Evolutionary conservation across 2,888 invertebrate genomes (phyloP).

Genomic region (Labia minor): DNA sequence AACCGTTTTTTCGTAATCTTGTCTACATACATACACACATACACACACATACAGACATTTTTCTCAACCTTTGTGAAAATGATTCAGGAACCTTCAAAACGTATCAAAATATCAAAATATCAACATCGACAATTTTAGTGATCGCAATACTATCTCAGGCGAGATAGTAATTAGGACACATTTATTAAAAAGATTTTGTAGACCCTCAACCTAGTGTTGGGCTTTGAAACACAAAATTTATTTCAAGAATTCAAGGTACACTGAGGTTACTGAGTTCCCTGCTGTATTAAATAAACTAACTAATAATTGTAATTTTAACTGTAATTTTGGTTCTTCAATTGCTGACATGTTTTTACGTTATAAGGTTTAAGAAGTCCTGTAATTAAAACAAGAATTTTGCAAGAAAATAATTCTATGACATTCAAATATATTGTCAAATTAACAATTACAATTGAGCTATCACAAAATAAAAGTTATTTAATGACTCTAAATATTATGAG

Average conservation of each 20-base stretch:
- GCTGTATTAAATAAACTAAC: not conserved
- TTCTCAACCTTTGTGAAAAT: too few relatives aligned
- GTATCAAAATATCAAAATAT: too few relatives aligned
- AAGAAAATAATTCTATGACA: too few relatives aligned
- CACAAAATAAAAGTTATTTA: not conserved
- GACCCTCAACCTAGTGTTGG: not conserved
- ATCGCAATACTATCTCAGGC: too few relatives aligned
- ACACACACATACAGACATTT: too few relatives aligned
- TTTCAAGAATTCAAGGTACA: too few relatives aligned
- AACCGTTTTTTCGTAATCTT: too few relatives aligned
- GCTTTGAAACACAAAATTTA: not conserved
- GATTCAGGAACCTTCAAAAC: too few relatives aligned
- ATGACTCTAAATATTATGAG: not conserved
- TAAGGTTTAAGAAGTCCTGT: not conserved
- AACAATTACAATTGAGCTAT: not conserved
- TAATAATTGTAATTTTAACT: not conserved
- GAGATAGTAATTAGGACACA: too few relatives aligned
- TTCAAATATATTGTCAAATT: not conserved
- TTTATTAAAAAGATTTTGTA: not conserved
- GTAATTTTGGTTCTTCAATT: not conserved
- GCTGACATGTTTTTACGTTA: not conserved
- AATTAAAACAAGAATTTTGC: not conserved
- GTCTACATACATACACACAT: too few relatives aligned
- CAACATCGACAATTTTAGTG: too few relatives aligned
- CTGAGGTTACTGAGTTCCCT: not conserved